Base-by-base conservation (phyloP, 2,113 vertebrate species). In the Microcebus tavaratra region DNA sequence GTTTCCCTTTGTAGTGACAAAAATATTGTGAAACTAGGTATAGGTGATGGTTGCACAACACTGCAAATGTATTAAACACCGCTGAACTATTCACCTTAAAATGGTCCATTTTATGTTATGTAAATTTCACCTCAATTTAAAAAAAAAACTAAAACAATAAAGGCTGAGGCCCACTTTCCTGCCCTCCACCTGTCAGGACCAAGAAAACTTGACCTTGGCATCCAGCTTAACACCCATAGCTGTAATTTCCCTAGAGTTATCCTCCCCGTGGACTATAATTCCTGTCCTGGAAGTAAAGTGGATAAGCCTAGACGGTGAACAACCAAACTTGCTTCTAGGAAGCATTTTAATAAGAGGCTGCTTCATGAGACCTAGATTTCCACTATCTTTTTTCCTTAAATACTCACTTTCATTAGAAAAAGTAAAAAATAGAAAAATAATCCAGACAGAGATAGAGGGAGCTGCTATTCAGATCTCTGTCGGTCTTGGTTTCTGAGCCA, bases 11-110 rank as follows among this genome's bases (percentile, higher is more conserved):
- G 2, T 27, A 2, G n/a, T 6, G 9, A 20, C 0, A 6, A 55
- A 17, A 20, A 21, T 9, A 14, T 36, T 23, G 1, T 20, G 31
- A 20, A 63, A 84, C n/a, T 6, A 27, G 67, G 12, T 2, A 10
- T 7, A 23, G 39, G 42, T 6, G 27, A 7, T 29, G 6, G 21
- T 17, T 2, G 1, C 14, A 75, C 39, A 8, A 7, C 4, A 36
- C 0, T 14, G 3, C 0, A 9, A 68, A 9, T 18, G 63, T 0
- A 12, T 8, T 13, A 53, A 53, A 48, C 34, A 17, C 10, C 3
- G 34, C 10, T 34, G 3, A 53, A 31, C 9, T 8, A 13, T 29
- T n/a, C 9, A 14, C 29, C 72, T 59, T 4, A 39, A 90, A 73
- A 42, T 29, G 45, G 59, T 63, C 21, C 3, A 55, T 36, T 76